Conservation (phyloP, 2,888 invertebrate genomes). For the Drosophila yooni region DNA sequence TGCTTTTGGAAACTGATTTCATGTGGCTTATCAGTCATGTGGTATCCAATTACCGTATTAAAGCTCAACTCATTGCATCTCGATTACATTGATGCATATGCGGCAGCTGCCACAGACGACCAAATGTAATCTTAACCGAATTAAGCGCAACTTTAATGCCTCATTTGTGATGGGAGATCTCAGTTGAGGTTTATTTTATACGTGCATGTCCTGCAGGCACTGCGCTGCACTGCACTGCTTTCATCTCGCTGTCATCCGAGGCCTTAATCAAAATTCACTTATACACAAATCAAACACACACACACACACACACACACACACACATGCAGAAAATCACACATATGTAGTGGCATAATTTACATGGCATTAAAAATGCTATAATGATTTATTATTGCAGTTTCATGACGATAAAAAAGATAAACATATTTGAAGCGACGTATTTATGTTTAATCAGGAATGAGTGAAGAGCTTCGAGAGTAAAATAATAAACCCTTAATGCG, state of each 20-base stretch:
- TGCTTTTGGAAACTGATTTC: neutral
- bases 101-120: neutral
- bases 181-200: conserved; percentile 34
- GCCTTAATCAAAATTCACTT: conserved; percentile 32
- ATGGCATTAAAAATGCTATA: conserved; percentile 66
- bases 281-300: conserved; percentile 6
- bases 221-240: conserved; percentile 1
- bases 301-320: conserved; percentile 21
- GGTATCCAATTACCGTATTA: conserved; percentile 28
- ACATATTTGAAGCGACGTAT: conserved; percentile 70
- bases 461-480: conserved; percentile 18
- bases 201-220: conserved; percentile 24
- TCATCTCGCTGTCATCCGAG: conserved; percentile 31
- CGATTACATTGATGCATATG: conserved; percentile 3
- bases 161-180: conserved; percentile 40
- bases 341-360: conserved; percentile 64
- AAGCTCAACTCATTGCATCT: conserved; percentile 5
- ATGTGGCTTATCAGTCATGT: neutral
- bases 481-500: conserved; percentile 46
- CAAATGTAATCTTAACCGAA: conserved; percentile 60
- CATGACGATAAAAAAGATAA: conserved; percentile 32
- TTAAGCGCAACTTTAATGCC: conserved; percentile 57
- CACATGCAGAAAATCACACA: conserved; percentile 26
- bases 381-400: conserved; percentile 70
- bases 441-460: conserved; percentile 66